A percentile compares a stretch with the other conserved stretches of the same genome.
Conservation (phyloP, 2,797 vertebrate species). For the Hydrocynus forskahlii region DNA sequence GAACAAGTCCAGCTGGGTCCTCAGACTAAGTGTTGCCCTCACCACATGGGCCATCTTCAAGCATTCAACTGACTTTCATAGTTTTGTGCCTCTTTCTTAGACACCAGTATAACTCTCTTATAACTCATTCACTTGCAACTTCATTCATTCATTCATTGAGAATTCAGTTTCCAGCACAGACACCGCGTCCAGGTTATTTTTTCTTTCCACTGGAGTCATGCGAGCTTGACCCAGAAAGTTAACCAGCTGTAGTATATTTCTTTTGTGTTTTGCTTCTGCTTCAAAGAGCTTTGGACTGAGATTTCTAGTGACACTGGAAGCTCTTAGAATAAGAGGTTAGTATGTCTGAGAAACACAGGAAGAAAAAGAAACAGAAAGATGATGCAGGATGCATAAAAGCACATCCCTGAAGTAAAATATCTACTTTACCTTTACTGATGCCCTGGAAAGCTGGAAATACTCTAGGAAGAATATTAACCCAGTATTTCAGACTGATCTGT, state of each 20-base stretch:
- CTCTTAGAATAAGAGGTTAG: conserved; percentile 16
- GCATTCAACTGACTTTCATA: neutral
- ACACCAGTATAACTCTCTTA: neutral
- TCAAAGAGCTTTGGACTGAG: neutral
- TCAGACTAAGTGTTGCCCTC: conserved; percentile 22
- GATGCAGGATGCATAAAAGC: conserved; percentile 18
- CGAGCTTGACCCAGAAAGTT: conserved; percentile 10
- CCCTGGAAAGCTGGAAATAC: conserved; percentile 13
- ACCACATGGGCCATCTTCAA: conserved; percentile 22
- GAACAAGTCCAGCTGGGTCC: conserved; percentile 25
- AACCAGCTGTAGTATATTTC: neutral
- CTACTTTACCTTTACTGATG: conserved; percentile 30
- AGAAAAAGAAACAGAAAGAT: conserved; percentile 10
- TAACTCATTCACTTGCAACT: no score
- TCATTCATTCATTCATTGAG: no score
- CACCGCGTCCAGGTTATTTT: no score
- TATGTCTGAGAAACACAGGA: conserved; percentile 26
- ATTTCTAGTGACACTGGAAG: conserved; percentile 20
- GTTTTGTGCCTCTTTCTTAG: conserved; percentile 6
- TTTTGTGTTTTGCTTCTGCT: conserved; percentile 3
- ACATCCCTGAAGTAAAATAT: conserved; percentile 46
- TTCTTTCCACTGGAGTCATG: neutral
- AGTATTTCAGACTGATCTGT: conserved; percentile 7
- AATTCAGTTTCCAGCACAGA: no score
- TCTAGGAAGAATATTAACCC: conserved; percentile 37